These are phyloP conservation scores for Elephantulus edwardii DNA, from an alignment of 2,113 vertebrate genomes.

Conservation along the genomic window DNA sequence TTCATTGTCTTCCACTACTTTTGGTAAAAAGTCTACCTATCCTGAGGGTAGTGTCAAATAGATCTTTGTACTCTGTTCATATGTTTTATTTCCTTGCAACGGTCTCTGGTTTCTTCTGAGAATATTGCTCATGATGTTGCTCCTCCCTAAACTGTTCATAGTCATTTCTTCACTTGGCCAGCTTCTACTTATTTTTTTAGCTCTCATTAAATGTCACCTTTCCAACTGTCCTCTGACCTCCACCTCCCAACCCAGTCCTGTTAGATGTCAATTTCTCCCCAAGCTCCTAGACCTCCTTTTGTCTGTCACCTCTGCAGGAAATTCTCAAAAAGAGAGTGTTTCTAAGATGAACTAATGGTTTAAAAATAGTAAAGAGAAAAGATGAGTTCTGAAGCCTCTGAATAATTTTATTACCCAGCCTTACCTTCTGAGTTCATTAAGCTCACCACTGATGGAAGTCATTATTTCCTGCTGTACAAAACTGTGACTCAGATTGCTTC, in stretches of 20 bases:
- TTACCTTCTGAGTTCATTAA: constrained; percentile 45
- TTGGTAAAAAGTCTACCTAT: not conserved
- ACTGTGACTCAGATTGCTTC: constrained; percentile 52
- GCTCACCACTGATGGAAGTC: constrained; percentile 41
- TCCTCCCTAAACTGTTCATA: not conserved
- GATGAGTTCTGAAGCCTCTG: constrained; percentile 13
- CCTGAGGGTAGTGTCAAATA: not conserved
- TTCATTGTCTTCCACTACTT: not conserved
- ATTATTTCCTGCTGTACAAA: constrained; percentile 46
- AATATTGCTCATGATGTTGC: not conserved
- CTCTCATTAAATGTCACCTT: not conserved
- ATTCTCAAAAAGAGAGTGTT: not conserved
- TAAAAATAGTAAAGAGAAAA: constrained; percentile 47
- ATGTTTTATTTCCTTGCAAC: not conserved
- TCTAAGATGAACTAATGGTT: constrained; percentile 51
- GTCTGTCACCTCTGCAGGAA: not conserved
- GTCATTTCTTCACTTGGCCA: not conserved
- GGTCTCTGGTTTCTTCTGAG: not conserved
- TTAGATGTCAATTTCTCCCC: not conserved
- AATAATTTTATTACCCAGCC: constrained; percentile 43
- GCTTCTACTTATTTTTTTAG: not conserved
- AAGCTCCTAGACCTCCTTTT: not conserved
- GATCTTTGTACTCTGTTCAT: not conserved
- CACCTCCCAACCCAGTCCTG: not conserved
- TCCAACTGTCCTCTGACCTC: not conserved